Conservation (phyloP, 2,113 vertebrate genomes). For the Cryptoleucopteryx plumbea region DNA sequence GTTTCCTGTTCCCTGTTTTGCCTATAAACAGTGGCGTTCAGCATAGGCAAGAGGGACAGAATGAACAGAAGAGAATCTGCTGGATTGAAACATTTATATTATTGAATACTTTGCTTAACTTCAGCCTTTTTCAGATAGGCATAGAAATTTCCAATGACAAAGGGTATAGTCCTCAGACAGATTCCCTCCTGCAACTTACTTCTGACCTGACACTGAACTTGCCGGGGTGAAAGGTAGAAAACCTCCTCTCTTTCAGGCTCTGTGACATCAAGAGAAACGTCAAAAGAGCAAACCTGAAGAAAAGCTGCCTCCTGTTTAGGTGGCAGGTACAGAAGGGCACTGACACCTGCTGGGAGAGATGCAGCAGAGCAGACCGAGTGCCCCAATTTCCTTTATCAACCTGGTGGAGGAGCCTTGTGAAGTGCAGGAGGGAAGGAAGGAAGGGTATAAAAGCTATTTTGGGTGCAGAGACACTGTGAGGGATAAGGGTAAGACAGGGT, state of each 20-base stretch:
- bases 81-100: not conserved
- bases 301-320: not conserved
- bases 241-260: not conserved
- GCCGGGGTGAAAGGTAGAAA: not conserved
- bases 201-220: not conserved
- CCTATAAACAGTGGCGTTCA: not conserved
- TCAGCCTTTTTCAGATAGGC: not conserved
- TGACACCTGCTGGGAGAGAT: slow-evolving; percentile 37
- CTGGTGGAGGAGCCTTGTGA: not conserved
- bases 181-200: not conserved
- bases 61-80: not conserved
- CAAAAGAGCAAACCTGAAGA: not conserved
- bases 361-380: not conserved
- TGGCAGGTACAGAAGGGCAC: not conserved
- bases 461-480: not conserved
- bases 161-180: not conserved
- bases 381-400: not conserved
- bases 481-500: not conserved
- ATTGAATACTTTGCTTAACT: not conserved
- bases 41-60: not conserved
- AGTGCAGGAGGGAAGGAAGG: not conserved
- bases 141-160: not conserved
- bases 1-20: not conserved
- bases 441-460: not conserved
- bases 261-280: not conserved